Conservation (phyloP, 2,888 invertebrate genomes). For the Plutella xylostella region DNA sequence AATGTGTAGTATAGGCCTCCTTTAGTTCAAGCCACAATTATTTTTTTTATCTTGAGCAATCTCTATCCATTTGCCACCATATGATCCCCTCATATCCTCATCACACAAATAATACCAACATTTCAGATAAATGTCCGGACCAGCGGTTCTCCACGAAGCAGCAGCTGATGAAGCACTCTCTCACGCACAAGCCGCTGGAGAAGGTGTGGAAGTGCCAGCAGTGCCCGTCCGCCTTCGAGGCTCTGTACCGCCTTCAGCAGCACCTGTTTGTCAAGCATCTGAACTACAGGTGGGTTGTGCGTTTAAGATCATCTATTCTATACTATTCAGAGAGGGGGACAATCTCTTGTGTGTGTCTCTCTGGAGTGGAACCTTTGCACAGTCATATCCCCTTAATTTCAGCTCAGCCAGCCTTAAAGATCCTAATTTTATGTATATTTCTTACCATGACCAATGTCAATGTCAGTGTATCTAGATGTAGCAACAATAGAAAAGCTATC, state of each 20-base stretch:
- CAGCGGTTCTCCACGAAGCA: conserved; percentile 54
- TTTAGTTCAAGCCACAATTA: neutral
- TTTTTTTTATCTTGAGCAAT: neutral
- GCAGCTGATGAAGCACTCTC: conserved; percentile 50
- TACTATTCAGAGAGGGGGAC: too few relatives aligned
- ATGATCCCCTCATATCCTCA: too few relatives aligned
- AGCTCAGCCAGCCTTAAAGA: too few relatives aligned
- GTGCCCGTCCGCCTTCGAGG: conserved; percentile 50
- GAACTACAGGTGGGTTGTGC: conserved; percentile 36
- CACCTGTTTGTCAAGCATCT: conserved; percentile 54
- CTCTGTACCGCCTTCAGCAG: conserved; percentile 52
- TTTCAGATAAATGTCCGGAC: conserved; percentile 50
- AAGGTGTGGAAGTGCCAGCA: conserved; percentile 54
- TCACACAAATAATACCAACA: too few relatives aligned
- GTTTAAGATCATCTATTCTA: too few relatives aligned
- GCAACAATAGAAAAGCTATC: too few relatives aligned
- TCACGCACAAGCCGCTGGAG: conserved; percentile 47
- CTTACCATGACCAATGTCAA: too few relatives aligned
- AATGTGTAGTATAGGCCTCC: neutral
- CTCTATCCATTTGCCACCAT: neutral
- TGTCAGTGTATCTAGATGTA: too few relatives aligned
- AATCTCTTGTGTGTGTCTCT: too few relatives aligned
- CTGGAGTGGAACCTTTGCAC: too few relatives aligned
- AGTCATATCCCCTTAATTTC: too few relatives aligned
- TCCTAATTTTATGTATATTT: too few relatives aligned